These are phyloP conservation scores for Heliconius aoede DNA, from an alignment of 2,888 invertebrate species.

Conservation along the genomic window DNA sequence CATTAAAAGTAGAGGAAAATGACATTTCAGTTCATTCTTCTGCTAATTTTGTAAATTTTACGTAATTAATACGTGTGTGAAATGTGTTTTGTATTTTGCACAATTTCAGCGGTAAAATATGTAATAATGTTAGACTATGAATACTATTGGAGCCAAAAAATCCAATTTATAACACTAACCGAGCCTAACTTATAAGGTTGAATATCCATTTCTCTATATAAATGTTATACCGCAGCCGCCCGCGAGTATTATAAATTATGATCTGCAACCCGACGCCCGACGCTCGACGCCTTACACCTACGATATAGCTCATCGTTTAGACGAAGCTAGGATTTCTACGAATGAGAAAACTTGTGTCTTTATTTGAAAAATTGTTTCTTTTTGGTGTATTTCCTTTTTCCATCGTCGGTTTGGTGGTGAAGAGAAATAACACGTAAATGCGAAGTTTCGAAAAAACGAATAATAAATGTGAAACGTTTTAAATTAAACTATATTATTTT, in stretches of 20 bases:
- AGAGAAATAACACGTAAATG: not conserved
- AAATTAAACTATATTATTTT: too few relatives aligned
- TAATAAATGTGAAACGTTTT: not conserved
- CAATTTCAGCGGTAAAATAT: not conserved
- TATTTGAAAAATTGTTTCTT: not conserved
- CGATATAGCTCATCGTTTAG: conserved; percentile 20
- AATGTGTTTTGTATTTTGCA: too few relatives aligned
- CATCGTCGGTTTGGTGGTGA: not conserved
- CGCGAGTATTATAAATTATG: conserved; percentile 24
- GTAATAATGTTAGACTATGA: too few relatives aligned
- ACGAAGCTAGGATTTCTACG: conserved; percentile 18
- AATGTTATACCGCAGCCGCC: not conserved
- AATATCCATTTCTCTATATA: conserved; percentile 10
- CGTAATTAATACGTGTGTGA: too few relatives aligned
- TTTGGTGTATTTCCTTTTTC: not conserved
- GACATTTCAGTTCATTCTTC: too few relatives aligned
- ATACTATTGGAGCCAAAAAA: not conserved
- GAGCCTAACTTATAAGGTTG: conserved; percentile 7
- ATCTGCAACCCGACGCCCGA: conserved; percentile 15
- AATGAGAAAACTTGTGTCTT: conserved; percentile 11
- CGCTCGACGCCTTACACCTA: not conserved
- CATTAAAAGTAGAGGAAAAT: too few relatives aligned
- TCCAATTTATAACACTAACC: not conserved
- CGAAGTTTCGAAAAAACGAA: not conserved
- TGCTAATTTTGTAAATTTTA: too few relatives aligned